Base-by-base conservation (phyloP, 2,797 vertebrate genomes). In the Molothrus ater region DNA sequence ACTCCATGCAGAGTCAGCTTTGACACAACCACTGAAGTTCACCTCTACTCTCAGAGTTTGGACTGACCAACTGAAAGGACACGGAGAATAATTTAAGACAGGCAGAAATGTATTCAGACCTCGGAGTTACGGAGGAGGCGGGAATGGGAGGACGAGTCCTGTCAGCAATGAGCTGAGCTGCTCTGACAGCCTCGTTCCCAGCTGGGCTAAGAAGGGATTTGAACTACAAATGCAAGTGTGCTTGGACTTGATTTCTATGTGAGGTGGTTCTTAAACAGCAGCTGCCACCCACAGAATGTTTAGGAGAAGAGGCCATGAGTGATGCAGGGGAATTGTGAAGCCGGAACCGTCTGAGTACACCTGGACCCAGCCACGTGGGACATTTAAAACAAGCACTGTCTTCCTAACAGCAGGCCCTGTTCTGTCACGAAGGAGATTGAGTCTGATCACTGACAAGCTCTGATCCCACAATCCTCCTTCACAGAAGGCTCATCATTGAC, bases 1-100 rank as follows among this genome's bases (percentile, higher is more conserved):
- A 96, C 86, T 96, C 96, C 95, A 96, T 96, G 94, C 96, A 96
- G 91, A 93, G 92, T 96, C 96, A 95, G 90, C 96, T 95, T 95
- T 54, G 94, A 96, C 95, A 96, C 95, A 95, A 95, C 83, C 96
- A 95, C 78, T 82, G 86, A 96, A 87, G 92, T 93, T 97, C 94
- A 95, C 90, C 93, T 97, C 95, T 80, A 93, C 93, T 95, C 85
- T 90, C 90, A 54, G 94, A 90, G 94, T 54, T 92, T 20, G 22
- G 80, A 94, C 94, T 95, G 94, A 96, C 93, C 89, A 80, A 96
- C 81, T 19, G 5, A 88, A 94, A 93, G 94, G 93, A 96, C 89
- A 82, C 31, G 7, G 90, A 95, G 92, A 80, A 87, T 85, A 71
- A 91, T 42, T 94, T 54, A 90, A 43, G 91, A 91, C 53, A 86